Base-by-base conservation (phyloP, 2,113 vertebrate species). In the Sinocyclocheilus anophthalmus region DNA sequence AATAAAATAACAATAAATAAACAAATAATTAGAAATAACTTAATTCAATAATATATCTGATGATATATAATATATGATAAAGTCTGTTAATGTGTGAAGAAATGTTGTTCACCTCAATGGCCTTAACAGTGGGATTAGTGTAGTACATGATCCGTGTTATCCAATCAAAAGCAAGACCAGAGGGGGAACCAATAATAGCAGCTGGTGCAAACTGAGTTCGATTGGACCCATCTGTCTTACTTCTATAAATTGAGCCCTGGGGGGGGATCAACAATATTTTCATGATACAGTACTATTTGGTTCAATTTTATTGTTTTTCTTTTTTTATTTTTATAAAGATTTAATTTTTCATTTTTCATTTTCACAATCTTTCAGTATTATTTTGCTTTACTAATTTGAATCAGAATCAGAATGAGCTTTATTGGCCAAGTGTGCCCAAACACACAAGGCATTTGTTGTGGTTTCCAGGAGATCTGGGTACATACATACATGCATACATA, bases 151-250 rank as follows among this genome's bases (percentile, higher is more conserved):
- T 83, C 33, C 93, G 86, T 84, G 90, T 89, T 30, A 95, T 92
- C 94, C 94, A 94, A 84, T 95, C 94, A 92, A 95, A 94, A 67
- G 94, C 93, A 79, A 95, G 87, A 76, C 93, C 92, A 48, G 90
- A 92, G 0, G 94, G 94, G 2, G 91, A 90, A 20, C 94, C 94
- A 84, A 94, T 87, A 42, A 92, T 78, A 76, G 93, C 93, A 81
- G 91, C 90, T 48, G 94, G 94, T 65, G 92, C 94, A 90, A 95
- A 95, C 89, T 92, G 88, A 76, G 94, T 92, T 72, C 92, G 91
- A 85, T 95, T 92, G 69, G 91, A 90, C 8, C 94, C 94, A 2
- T 87, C 90, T 9, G 91, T 94, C 87, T 93, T 93, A 42, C 93
- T 92, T 85, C 91, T 87, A 91, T 92, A 94, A 83, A 95, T 94